phyloP scores from a whole-genome alignment of 1,140 invertebrate species.

The Ostrea denselamellosa region DNA sequence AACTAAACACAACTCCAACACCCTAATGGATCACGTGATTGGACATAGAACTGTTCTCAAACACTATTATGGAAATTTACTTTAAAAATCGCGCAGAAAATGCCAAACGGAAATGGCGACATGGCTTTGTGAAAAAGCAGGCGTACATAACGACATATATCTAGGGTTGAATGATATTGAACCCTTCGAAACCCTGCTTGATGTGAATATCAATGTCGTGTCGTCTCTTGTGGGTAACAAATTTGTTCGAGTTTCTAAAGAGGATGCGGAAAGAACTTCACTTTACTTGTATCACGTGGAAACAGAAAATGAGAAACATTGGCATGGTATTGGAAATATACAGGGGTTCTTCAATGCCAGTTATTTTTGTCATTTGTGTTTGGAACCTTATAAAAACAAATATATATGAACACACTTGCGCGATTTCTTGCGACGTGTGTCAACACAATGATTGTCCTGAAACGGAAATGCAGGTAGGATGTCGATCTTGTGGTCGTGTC shows the following conservation, averaged over 20 bases:
- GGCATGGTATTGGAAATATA: conserved; percentile 28
- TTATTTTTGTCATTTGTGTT: conserved; percentile 41
- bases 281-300: conserved; percentile 41
- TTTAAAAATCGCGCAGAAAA: conserved; percentile 6
- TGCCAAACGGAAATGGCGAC: conserved; percentile 1
- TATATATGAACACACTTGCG: conserved; percentile 36
- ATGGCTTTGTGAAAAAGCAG: conserved; percentile 5
- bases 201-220: conserved; percentile 41
- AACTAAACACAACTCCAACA: background rate
- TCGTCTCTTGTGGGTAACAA: background rate
- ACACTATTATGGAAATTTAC: conserved; percentile 36
- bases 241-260: conserved; percentile 41
- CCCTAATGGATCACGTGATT: background rate
- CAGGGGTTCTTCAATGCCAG: conserved; percentile 31
- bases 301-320: no score
- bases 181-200: no score
- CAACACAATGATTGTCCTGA: conserved; percentile 2
- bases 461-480: conserved; percentile 11
- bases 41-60: conserved; percentile 29
- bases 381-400: background rate
- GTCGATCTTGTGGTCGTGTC: conserved; percentile 33
- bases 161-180: background rate
- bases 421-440: conserved; percentile 43
- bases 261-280: background rate
- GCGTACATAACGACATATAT: background rate